Evolutionary conservation across 2,113 vertebrate genomes (phyloP), one percentile per base, ranked within the genome.

Genomic region (Bungarus multicinctus): DNA sequence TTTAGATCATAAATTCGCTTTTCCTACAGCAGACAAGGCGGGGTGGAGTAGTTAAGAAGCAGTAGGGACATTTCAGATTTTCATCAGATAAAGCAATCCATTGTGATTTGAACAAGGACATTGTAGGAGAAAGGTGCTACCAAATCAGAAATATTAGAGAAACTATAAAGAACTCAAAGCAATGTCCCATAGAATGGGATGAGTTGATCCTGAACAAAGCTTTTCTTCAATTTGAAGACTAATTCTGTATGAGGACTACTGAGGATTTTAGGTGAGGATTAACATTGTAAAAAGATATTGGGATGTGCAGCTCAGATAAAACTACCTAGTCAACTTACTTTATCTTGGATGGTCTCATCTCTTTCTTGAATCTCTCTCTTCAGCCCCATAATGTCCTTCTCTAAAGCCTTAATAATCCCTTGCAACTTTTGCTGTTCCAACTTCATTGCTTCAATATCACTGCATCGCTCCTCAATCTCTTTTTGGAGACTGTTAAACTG

Each of bases 361-460:
- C 98, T 97, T 91, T 98, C 98, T 89, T 98, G 97, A 93, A 99
- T 98, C 94, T 98, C 98, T 91, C 97, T 98, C 97, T 98, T 99
- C 94, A 99, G 97, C 47, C 97, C 96, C 16, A 95, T 92, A 5
- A 99, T 98, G 92, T 99, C 98, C 25, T 98, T 98, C 95, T 99
- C 98, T 95, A 99, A 97, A 64, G 98, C 98, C 94, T 95, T 98
- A 96, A 99, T 98, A 69, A 98, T 88, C 0, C 94, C 97, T 93
- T 98, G 98, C 89, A 99, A 97, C 95, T 98, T 98, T 93, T 98
- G 97, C 10, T 98, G 97, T 96, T 99, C 98, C 91, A 95, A 89
- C 95, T 97, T 99, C 96, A 99, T 96, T 92, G 93, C 92, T 69
- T 98, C 98, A 1, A 98, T 98, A 85, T 99, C 98, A 0, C 89